phyloP scores from a whole-genome alignment of 2,888 invertebrate genomes.

The Pheosia gnoma region DNA sequence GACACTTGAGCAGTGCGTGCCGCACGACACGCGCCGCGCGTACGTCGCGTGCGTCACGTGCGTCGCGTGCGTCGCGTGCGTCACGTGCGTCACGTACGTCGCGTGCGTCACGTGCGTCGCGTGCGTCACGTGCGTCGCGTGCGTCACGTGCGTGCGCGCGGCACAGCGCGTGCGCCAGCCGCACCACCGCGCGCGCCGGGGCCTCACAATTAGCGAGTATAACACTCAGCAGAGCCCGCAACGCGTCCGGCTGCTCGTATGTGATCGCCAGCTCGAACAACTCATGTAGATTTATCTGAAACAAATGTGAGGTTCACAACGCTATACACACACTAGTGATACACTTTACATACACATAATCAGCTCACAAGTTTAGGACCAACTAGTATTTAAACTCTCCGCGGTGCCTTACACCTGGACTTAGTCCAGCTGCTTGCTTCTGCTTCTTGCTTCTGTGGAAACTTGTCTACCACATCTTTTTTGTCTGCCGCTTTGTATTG shows the following conservation, averaged over 20 bases:
- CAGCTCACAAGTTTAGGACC: no score
- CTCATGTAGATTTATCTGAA: conserved; percentile 32
- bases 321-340: no score
- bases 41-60: conserved; percentile 20
- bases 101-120: conserved; percentile 11
- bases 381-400: no score
- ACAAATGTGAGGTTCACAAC: not conserved
- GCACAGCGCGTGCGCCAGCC: conserved; percentile 28
- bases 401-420: no score
- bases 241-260: conserved; percentile 14
- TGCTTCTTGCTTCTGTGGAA: no score
- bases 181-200: conserved; percentile 5
- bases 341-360: no score
- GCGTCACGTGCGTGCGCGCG: conserved; percentile 24
- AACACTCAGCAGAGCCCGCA: conserved; percentile 23
- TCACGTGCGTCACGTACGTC: conserved; percentile 2
- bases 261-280: conserved; percentile 23
- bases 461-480: no score
- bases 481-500: no score
- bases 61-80: conserved; percentile 25
- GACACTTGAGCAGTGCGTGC: conserved; percentile 25
- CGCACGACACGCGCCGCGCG: conserved; percentile 8
- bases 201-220: conserved; percentile 24
- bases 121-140: conserved; percentile 10
- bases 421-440: no score